Conservation (phyloP, 2,888 invertebrate species). For the Tuta absoluta region DNA sequence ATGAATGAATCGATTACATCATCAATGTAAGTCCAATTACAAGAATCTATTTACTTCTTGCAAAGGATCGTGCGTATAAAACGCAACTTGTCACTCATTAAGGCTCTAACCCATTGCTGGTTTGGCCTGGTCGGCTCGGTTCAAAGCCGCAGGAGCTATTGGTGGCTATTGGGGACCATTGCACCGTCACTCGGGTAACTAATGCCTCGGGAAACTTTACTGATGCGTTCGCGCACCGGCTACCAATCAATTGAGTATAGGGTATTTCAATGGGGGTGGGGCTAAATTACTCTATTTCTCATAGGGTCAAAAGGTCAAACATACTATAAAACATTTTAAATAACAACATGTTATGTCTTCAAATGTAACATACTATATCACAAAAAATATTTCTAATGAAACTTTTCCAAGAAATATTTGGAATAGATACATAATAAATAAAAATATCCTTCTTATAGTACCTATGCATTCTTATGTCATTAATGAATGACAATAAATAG, state of each 20-base stretch:
- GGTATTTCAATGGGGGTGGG: background rate
- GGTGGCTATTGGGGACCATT: conserved; percentile 46
- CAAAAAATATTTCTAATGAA: no score
- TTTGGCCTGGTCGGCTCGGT: conserved; percentile 3
- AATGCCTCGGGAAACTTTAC: conserved; percentile 6
- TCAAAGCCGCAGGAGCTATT: conserved; percentile 1
- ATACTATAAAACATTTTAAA: no score
- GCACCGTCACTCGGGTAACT: conserved; percentile 43
- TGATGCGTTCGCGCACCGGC: conserved; percentile 2
- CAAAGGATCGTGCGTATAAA: conserved; percentile 1
- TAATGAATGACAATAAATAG: no score
- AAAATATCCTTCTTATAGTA: no score
- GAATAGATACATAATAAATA: no score
- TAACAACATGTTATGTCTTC: no score
- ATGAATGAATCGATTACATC: background rate
- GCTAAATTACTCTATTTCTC: background rate
- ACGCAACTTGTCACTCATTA: conserved; percentile 17
- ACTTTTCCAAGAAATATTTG: no score
- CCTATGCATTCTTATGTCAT: no score
- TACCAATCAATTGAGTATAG: background rate
- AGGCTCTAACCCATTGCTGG: background rate
- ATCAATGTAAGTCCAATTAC: background rate
- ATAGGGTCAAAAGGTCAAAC: background rate
- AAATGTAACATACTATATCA: no score
- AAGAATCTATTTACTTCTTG: background rate